Conservation (phyloP, 1,140 invertebrate species). For the Octopus bimaculoides region DNA sequence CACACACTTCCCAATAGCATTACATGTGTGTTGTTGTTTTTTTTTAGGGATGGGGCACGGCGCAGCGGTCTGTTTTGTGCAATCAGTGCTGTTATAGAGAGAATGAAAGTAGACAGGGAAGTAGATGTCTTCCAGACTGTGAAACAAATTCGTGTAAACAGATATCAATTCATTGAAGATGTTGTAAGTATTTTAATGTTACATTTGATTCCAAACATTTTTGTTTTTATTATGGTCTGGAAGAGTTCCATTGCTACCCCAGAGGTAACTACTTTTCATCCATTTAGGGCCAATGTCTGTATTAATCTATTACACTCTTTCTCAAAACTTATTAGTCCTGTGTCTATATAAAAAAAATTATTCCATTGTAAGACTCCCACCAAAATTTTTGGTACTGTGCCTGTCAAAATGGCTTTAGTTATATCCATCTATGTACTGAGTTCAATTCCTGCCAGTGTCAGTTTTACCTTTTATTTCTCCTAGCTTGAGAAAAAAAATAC, state of each 20-base stretch:
- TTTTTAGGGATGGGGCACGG: slow-evolving; percentile 56
- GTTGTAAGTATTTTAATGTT: slow-evolving; percentile 35
- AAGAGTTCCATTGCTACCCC: neutral
- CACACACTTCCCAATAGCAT: neutral
- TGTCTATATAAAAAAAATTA: neutral
- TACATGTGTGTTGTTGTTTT: neutral
- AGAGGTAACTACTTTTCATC: neutral
- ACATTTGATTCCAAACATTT: neutral
- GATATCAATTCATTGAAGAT: slow-evolving; percentile 53
- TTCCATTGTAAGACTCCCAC: neutral
- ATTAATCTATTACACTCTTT: neutral
- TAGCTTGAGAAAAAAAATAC: too few species aligned
- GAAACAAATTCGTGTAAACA: slow-evolving; percentile 52
- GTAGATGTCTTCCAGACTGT: slow-evolving; percentile 61
- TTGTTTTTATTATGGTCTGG: neutral
- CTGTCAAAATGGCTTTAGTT: too few species aligned
- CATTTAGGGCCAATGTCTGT: neutral
- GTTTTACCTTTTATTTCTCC: too few species aligned
- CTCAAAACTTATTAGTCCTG: neutral
- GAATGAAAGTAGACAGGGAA: slow-evolving; percentile 57
- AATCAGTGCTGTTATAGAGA: slow-evolving; percentile 55
- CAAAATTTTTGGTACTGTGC: too few species aligned
- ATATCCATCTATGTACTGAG: too few species aligned
- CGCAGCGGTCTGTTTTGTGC: slow-evolving; percentile 58
- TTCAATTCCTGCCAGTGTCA: too few species aligned